phyloP scores from a whole-genome alignment of 2,797 vertebrate species.

The Fratercula arctica region DNA sequence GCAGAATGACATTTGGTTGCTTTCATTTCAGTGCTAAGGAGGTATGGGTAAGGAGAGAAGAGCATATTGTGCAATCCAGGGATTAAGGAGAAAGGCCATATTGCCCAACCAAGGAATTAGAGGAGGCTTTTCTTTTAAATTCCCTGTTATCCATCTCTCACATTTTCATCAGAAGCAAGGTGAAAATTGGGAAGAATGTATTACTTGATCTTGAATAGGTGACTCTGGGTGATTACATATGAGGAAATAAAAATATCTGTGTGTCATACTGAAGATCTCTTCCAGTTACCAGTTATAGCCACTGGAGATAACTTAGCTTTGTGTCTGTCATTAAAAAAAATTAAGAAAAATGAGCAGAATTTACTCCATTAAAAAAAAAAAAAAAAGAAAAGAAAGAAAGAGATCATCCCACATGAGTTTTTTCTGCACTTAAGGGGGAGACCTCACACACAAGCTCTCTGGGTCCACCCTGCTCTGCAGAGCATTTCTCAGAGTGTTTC shows the following conservation, averaged over 20 bases:
- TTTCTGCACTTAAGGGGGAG: neutral
- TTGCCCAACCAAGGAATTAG: neutral
- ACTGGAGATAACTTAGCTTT: neutral
- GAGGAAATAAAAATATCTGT: neutral
- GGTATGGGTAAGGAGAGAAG: neutral
- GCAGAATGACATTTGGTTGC: neutral
- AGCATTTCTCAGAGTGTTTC: neutral
- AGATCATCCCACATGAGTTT: fast-evolving
- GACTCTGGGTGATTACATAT: neutral
- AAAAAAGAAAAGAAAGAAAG: too few species aligned
- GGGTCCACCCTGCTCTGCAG: neutral
- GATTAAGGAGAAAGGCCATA: neutral
- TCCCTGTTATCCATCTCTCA: neutral
- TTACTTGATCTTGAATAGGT: neutral
- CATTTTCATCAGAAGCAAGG: neutral
- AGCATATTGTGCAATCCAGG: neutral
- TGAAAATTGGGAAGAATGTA: neutral
- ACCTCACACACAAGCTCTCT: neutral
- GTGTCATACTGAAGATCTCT: neutral
- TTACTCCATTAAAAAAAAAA: neutral
- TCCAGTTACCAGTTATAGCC: neutral
- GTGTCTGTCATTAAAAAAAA: neutral
- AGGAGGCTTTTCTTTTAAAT: neutral
- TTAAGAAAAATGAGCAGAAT: neutral
- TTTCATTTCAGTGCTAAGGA: neutral